A percentile compares a stretch with the other conserved stretches of the same genome.
Conservation (phyloP, 1,140 invertebrate species). For the Palaemon carinicauda region DNA sequence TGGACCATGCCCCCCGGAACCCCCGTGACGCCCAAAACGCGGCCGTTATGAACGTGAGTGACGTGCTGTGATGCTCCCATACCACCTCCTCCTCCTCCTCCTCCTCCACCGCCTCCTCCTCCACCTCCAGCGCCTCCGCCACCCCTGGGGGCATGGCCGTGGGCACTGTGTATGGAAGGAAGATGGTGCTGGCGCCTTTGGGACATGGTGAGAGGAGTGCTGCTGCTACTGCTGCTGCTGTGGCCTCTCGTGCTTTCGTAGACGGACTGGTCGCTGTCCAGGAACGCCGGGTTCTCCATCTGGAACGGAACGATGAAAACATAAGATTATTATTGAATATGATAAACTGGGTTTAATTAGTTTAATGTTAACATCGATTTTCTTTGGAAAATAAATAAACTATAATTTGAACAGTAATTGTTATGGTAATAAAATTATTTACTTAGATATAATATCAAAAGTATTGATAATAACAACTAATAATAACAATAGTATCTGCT, state of each 20-base stretch:
- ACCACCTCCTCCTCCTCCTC: background rate
- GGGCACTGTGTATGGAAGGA: constrained; percentile 54
- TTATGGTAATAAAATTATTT: no score
- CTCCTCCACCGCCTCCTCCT: background rate
- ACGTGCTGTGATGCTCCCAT: constrained; percentile 30
- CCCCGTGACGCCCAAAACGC: constrained; percentile 50
- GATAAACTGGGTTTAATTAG: no score
- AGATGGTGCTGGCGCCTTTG: constrained; percentile 56
- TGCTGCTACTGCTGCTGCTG: no score
- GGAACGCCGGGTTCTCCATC: constrained; percentile 60
- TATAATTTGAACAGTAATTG: no score
- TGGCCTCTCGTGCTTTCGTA: constrained; percentile 51
- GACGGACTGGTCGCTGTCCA: constrained; percentile 58
- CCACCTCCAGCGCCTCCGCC: no score
- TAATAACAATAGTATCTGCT: no score
- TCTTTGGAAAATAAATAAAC: no score
- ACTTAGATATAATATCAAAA: no score
- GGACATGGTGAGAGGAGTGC: constrained; percentile 35
- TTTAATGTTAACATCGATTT: no score
- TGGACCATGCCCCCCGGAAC: constrained; percentile 27
- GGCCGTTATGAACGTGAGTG: constrained; percentile 48
- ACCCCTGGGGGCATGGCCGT: constrained; percentile 25
- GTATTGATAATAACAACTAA: no score
- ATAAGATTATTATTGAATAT: no score
- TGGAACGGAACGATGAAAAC: constrained; percentile 39